Evolutionary conservation across 2,797 vertebrate species (phyloP).

Genomic region (Cirrhinus mrigala): DNA sequence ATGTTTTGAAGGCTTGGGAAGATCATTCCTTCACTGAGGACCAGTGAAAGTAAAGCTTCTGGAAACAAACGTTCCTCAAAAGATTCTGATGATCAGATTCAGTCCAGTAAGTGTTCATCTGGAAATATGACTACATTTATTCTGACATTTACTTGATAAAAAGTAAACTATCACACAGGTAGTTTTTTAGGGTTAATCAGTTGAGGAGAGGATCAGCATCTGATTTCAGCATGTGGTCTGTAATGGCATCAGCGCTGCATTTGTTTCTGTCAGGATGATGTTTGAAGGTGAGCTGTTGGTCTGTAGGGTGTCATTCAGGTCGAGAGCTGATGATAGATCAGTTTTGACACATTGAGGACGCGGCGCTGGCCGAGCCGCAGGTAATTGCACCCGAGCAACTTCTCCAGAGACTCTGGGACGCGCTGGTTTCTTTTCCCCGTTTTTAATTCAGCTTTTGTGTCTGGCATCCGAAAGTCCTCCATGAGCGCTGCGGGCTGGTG

Average conservation of each 20-base stretch:
- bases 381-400: conserved; percentile 7
- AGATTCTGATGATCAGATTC: too few relatives aligned
- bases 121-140: too few relatives aligned
- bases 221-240: background rate
- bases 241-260: background rate
- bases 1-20: too few relatives aligned
- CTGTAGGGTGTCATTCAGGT: conserved; percentile 42
- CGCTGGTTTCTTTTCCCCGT: background rate
- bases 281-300: background rate
- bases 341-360: conserved; percentile 56
- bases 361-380: conserved; percentile 15
- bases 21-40: too few relatives aligned
- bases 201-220: background rate
- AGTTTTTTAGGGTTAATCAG: background rate
- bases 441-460: background rate
- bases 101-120: too few relatives aligned
- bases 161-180: too few relatives aligned
- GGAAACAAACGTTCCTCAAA: too few relatives aligned
- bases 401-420: conserved; percentile 9
- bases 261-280: background rate
- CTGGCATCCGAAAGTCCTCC: background rate
- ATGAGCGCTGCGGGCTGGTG: background rate
- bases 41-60: too few relatives aligned
- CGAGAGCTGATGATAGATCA: conserved; percentile 37
- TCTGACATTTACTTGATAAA: too few relatives aligned